Percentiles rank a stretch among this genome's conserved stretches.
Evolutionary conservation across 92 coral and sea anemone species (phyloP).

Genomic region (Zoanthus gigantus): DNA sequence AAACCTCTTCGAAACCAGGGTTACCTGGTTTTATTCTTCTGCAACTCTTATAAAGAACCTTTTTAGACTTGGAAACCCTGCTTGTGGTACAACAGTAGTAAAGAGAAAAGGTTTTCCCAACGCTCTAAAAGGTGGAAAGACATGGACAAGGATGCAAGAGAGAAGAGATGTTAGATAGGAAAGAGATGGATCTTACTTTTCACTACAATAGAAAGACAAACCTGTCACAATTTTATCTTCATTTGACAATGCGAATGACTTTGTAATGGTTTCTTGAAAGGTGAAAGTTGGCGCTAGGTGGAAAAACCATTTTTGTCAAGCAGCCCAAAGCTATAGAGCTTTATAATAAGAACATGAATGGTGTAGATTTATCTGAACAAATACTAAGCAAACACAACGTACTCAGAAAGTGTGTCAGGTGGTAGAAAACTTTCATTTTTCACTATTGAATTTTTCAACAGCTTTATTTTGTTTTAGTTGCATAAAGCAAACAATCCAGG

Average conservation of each 20-base stretch:
- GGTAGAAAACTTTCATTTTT: conserved; percentile 8
- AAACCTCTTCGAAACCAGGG: conserved; percentile 26
- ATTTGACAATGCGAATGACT: conserved; percentile 31
- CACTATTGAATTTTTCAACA: background rate
- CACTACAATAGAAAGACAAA: conserved; percentile 1
- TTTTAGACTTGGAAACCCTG: conserved; percentile 30
- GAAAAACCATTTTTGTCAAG: conserved; percentile 10
- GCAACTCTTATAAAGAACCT: conserved; percentile 21
- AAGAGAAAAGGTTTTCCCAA: conserved; percentile 22
- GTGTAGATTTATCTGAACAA: conserved; percentile 5
- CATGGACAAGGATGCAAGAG: conserved; percentile 31
- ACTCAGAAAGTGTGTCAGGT: conserved; percentile 14
- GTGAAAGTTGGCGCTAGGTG: background rate
- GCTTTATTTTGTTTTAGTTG: background rate
- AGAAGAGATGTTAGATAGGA: conserved; percentile 19
- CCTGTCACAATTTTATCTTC: conserved; percentile 8
- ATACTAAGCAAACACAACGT: conserved; percentile 4
- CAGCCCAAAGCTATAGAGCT: background rate
- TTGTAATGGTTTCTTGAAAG: conserved; percentile 17
- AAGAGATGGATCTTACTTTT: conserved; percentile 25
- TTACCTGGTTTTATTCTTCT: conserved; percentile 13
- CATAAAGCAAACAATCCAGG: conserved; percentile 22
- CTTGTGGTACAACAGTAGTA: conserved; percentile 18
- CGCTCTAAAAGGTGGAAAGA: conserved; percentile 26
- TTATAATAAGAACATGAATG: background rate